A percentile compares a stretch with the other conserved stretches of the same genome.
Evolutionary conservation across 2,797 vertebrate genomes (phyloP).

Genomic region (Phataginus tricuspis): DNA sequence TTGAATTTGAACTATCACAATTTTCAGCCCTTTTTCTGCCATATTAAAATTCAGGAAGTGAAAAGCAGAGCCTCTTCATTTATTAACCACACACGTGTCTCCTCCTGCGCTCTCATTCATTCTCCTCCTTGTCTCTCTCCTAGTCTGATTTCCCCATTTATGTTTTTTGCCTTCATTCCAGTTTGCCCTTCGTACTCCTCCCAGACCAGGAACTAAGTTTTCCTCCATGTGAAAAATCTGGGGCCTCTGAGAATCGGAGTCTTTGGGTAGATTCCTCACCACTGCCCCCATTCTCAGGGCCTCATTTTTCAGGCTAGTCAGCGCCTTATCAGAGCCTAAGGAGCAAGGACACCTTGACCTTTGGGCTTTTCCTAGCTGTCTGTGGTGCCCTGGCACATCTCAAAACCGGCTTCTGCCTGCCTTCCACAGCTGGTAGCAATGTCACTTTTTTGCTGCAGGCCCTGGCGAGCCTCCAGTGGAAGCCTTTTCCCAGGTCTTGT

Average conservation of each 20-base stretch:
- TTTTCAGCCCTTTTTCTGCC: neutral
- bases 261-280: neutral
- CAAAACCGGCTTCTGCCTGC: neutral
- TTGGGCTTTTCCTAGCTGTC: neutral
- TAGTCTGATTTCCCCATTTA: neutral
- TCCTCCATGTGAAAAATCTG: neutral
- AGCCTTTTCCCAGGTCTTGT: neutral
- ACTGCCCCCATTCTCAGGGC: neutral
- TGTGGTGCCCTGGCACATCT: neutral
- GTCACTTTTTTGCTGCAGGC: neutral
- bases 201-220: neutral
- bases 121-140: neutral
- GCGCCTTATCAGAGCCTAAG: neutral
- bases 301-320: neutral
- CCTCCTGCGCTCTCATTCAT: too few relatives aligned
- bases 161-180: neutral
- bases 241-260: neutral
- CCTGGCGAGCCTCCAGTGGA: neutral
- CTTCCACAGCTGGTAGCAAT: neutral
- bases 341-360: neutral
- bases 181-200: neutral
- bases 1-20: neutral
- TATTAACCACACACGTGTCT: neutral
- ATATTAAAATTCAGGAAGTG: neutral
- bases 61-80: neutral